Evolutionary conservation across 2,797 vertebrate genomes (phyloP).

Genomic region (Tangara arthus): DNA sequence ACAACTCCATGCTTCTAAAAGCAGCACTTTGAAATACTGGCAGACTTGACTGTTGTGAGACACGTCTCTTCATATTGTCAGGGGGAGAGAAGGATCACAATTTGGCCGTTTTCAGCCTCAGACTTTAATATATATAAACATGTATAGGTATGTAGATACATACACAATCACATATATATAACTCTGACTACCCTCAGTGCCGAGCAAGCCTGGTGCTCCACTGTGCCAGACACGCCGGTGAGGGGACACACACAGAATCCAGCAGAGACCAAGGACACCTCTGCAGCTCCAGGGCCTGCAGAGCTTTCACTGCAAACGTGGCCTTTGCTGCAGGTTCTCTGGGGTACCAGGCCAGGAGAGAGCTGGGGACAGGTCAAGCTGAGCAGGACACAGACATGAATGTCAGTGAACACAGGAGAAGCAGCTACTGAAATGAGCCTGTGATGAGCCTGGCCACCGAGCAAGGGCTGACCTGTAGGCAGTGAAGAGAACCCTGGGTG

Average conservation of each 20-base stretch:
- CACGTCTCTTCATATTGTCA: background rate
- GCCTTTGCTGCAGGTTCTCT: background rate
- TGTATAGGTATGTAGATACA: background rate
- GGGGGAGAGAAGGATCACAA: background rate
- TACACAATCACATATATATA: background rate
- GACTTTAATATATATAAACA: background rate
- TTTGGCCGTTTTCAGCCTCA: background rate
- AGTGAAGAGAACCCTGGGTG: background rate
- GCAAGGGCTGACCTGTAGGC: background rate
- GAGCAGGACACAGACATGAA: background rate
- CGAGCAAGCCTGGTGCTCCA: background rate
- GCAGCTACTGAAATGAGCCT: background rate
- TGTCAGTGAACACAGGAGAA: background rate
- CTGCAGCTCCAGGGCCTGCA: background rate
- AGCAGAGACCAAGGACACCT: background rate
- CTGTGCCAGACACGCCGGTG: background rate
- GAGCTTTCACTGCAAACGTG: background rate
- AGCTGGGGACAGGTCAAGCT: background rate
- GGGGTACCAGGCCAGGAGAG: background rate
- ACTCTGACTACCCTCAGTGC: background rate
- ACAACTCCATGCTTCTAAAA: background rate
- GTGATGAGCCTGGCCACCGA: background rate
- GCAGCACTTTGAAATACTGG: background rate
- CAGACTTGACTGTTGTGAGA: background rate
- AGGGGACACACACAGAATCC: background rate